Evolutionary conservation across 2,113 vertebrate genomes (phyloP).

Genomic region (Caretta caretta): DNA sequence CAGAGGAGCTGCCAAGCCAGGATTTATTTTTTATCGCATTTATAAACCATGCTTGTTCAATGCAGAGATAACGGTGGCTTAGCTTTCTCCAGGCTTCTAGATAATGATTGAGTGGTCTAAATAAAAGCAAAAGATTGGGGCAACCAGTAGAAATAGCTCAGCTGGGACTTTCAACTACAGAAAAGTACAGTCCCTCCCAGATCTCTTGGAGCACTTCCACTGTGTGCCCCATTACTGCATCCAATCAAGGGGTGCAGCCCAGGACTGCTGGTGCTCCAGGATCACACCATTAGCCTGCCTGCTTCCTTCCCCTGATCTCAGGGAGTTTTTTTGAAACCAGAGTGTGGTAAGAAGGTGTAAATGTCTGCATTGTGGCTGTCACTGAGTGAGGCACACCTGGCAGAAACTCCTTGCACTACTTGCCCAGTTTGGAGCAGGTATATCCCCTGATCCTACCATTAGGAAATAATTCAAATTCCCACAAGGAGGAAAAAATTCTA

Average conservation of each 20-base stretch:
- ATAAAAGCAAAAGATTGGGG: slow-evolving; percentile 3
- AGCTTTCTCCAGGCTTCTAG: slow-evolving; percentile 1
- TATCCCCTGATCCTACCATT: not conserved
- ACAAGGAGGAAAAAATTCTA: not conserved
- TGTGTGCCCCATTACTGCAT: no score
- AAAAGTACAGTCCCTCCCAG: not conserved
- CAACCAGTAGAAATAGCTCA: not conserved
- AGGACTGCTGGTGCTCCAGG: no score
- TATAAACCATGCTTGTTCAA: not conserved
- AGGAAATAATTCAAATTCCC: not conserved
- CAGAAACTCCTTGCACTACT: not conserved
- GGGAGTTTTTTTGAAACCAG: no score
- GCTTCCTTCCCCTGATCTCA: no score
- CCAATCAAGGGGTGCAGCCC: no score
- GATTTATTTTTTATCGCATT: not conserved
- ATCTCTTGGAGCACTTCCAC: not conserved
- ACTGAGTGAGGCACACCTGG: not conserved
- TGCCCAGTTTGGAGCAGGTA: not conserved
- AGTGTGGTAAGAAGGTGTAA: no score
- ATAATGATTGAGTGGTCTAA: slow-evolving; percentile 8
- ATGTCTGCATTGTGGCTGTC: no score
- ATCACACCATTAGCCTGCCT: no score
- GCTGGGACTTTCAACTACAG: not conserved
- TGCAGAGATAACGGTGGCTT: not conserved
- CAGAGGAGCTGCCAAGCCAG: not conserved